phyloP scores from a whole-genome alignment of 1,140 invertebrate genomes.

The Drosophila bocqueti region DNA sequence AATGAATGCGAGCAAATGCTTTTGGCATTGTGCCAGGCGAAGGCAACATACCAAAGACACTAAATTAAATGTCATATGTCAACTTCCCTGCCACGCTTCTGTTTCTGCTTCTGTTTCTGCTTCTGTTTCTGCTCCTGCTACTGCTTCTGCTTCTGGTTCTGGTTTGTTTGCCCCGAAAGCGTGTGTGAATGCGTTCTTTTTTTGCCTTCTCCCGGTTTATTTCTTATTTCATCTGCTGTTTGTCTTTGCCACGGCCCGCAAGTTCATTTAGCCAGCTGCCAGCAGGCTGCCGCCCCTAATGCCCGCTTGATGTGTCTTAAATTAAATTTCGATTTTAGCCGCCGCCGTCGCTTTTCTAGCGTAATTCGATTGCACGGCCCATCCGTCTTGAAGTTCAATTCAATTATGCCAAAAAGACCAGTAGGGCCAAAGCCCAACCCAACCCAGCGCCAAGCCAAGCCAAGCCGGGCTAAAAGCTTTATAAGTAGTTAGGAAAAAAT shows the following conservation, averaged over 20 bases:
- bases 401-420: conserved; percentile 43
- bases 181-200: conserved; percentile 48
- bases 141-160: conserved; percentile 1
- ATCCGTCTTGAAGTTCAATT: conserved; percentile 58
- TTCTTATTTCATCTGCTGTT: conserved; percentile 70
- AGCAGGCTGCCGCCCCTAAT: conserved; percentile 50
- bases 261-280: conserved; percentile 70
- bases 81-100: conserved; percentile 47
- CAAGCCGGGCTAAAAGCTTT: conserved; percentile 72
- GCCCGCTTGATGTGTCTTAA: conserved; percentile 74
- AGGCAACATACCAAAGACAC: conserved; percentile 79
- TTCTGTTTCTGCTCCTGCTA: background rate
- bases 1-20: conserved; percentile 81
- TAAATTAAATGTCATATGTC: conserved; percentile 84
- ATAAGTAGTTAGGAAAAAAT: conserved; percentile 53
- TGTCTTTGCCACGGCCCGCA: conserved; percentile 70
- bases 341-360: conserved; percentile 28
- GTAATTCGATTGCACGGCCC: conserved; percentile 62
- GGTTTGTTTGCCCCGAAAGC: conserved; percentile 12
- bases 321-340: conserved; percentile 69
- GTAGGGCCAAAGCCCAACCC: background rate
- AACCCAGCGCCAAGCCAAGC: background rate
- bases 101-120: conserved; percentile 13
- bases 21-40: conserved; percentile 71
- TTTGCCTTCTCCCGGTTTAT: conserved; percentile 24